These are phyloP conservation scores for Lasius fuliginosus DNA, from an alignment of 2,888 invertebrate genomes.

Conservation along the genomic window DNA sequence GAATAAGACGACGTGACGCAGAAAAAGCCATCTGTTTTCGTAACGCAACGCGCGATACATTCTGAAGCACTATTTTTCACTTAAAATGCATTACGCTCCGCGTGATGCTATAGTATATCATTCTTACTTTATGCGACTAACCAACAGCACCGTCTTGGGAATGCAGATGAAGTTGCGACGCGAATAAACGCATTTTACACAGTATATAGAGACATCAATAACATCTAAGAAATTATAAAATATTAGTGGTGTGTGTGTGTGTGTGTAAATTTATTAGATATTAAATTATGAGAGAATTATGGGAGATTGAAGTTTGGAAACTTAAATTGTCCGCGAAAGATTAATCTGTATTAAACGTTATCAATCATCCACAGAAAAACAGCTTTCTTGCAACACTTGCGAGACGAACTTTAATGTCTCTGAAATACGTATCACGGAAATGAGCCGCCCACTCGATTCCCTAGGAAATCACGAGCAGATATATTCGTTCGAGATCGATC, in stretches of 20 bases:
- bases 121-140: slow-evolving; percentile 48
- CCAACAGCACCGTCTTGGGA: slow-evolving; percentile 40
- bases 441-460: not conserved
- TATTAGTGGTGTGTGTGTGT: not conserved
- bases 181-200: not conserved
- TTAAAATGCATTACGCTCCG: slow-evolving; percentile 52
- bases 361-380: not conserved
- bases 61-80: slow-evolving; percentile 57
- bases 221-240: not conserved
- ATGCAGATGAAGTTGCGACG: slow-evolving; percentile 29
- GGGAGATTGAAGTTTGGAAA: not conserved
- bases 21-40: slow-evolving; percentile 53
- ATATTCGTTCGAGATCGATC: slow-evolving; percentile 21
- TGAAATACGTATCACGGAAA: slow-evolving; percentile 21
- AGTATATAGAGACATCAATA: not conserved
- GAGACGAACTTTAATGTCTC: not conserved
- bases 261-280: not conserved
- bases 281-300: slow-evolving; percentile 1
- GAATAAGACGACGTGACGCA: slow-evolving; percentile 50
- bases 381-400: not conserved
- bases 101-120: slow-evolving; percentile 54
- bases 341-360: not conserved
- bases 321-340: not conserved
- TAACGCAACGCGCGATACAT: slow-evolving; percentile 52
- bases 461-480: not conserved